Conservation (phyloP, 1,140 invertebrate genomes). For the Drosophila hydei region DNA sequence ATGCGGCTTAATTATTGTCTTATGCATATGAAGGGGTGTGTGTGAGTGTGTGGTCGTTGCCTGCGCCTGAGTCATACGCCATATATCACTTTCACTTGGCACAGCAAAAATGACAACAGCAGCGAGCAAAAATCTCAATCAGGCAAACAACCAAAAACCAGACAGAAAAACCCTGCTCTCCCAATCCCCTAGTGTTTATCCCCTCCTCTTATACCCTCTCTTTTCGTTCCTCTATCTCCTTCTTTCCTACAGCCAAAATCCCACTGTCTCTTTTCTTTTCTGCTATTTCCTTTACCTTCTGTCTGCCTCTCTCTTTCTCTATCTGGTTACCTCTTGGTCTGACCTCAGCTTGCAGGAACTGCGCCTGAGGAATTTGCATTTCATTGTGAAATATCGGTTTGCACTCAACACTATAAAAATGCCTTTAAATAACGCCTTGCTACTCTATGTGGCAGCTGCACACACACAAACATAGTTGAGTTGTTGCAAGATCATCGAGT, state of each 20-base stretch:
- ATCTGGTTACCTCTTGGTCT: background rate
- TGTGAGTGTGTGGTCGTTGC: slow-evolving; percentile 29
- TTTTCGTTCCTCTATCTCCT: too few relatives aligned
- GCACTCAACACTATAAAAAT: slow-evolving; percentile 1
- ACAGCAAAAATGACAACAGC: slow-evolving; percentile 43
- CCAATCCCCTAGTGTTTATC: too few relatives aligned
- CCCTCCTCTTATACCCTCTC: too few relatives aligned
- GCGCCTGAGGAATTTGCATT: slow-evolving; percentile 50
- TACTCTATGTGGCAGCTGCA: slow-evolving; percentile 2
- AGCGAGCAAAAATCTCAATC: slow-evolving; percentile 68
- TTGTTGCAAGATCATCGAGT: slow-evolving; percentile 13
- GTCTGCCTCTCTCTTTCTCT: background rate
- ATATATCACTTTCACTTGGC: slow-evolving; percentile 77
- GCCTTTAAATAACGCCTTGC: background rate
- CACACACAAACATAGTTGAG: background rate
- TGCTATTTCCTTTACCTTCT: background rate
- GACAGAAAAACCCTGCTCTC: slow-evolving; percentile 21
- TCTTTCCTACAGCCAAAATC: too few relatives aligned
- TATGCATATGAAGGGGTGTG: slow-evolving; percentile 73
- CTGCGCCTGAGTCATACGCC: slow-evolving; percentile 69
- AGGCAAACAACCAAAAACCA: slow-evolving; percentile 45
- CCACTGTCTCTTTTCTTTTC: background rate
- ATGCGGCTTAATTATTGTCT: slow-evolving; percentile 76
- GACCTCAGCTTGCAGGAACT: background rate
- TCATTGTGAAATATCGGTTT: slow-evolving; percentile 42